A percentile compares a stretch with the other conserved stretches of the same genome.
Conservation (phyloP, 2,888 invertebrate species). For the Globia sparganii region DNA sequence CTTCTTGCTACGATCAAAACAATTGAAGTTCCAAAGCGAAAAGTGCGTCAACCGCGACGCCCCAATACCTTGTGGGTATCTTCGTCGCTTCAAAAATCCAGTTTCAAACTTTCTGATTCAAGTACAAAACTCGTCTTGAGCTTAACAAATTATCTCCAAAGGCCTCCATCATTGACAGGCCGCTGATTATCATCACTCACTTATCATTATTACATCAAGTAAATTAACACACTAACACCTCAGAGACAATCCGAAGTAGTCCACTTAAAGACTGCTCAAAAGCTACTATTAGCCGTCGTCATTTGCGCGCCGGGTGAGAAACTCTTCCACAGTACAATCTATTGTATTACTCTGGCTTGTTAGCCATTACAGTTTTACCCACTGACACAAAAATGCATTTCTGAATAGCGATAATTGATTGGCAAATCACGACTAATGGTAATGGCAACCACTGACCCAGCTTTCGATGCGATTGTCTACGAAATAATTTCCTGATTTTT, state of each 20-base stretch:
- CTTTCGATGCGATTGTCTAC: constrained; percentile 73
- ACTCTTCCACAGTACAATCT: constrained; percentile 50
- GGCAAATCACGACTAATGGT: constrained; percentile 66
- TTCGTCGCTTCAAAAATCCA: not conserved
- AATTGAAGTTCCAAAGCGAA: not conserved
- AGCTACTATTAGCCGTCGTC: constrained; percentile 59
- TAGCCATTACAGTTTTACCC: constrained; percentile 67
- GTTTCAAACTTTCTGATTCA: not conserved
- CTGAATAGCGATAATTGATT: constrained; percentile 73
- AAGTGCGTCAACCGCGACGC: not conserved
- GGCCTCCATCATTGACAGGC: constrained; percentile 13
- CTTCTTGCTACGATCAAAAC: not conserved
- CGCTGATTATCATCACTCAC: constrained; percentile 26
- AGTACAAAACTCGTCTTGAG: not conserved
- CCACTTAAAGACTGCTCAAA: constrained; percentile 49
- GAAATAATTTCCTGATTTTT: constrained; percentile 71
- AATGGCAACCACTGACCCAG: constrained; percentile 67
- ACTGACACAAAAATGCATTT: constrained; percentile 71
- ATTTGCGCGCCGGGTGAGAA: constrained; percentile 61
- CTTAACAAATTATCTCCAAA: not conserved
- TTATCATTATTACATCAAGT: constrained; percentile 41
- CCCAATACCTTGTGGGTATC: not conserved
- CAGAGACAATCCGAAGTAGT: constrained; percentile 47
- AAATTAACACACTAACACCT: constrained; percentile 53
- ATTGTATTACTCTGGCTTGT: constrained; percentile 57